Conservation (phyloP, 2,888 invertebrate species). For the Autographa gamma region DNA sequence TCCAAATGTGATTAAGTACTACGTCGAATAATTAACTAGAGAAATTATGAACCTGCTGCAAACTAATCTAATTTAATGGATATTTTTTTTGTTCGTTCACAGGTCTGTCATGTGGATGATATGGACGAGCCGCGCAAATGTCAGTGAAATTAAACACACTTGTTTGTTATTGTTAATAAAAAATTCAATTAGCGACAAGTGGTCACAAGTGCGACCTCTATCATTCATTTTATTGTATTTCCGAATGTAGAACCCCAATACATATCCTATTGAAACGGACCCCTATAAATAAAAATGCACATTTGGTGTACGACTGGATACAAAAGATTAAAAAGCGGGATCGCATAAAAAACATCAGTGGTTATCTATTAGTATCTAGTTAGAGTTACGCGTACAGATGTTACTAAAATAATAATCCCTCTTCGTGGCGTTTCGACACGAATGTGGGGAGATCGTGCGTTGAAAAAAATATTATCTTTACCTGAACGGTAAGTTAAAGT, state of each 20-base stretch:
- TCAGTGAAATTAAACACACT: constrained; percentile 63
- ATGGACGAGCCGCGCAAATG: constrained; percentile 43
- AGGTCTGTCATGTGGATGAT: constrained; percentile 12
- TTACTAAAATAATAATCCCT: constrained; percentile 85
- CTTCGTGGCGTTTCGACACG: constrained; percentile 60
- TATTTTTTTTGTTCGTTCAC: constrained; percentile 18
- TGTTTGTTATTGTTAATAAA: constrained; percentile 74
- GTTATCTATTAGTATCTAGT: constrained; percentile 89
- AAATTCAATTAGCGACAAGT: constrained; percentile 84
- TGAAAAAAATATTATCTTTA: constrained; percentile 71
- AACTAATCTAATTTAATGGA: constrained; percentile 47
- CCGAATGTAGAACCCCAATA: constrained; percentile 60
- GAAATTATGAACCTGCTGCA: constrained; percentile 53
- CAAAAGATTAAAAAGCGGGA: constrained; percentile 84
- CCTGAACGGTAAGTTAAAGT: constrained; percentile 64
- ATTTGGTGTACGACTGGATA: constrained; percentile 82
- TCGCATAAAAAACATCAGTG: constrained; percentile 87
- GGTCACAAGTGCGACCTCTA: constrained; percentile 82
- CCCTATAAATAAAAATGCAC: constrained; percentile 85
- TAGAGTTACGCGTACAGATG: constrained; percentile 86
- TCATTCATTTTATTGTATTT: constrained; percentile 76
- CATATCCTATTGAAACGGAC: constrained; percentile 68
- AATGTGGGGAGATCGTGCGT: constrained; percentile 60
- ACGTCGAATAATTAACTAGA: constrained; percentile 67
- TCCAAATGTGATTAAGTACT: constrained; percentile 74